Base-by-base conservation (phyloP, 2,888 invertebrate species). In the Limnephilus rhombicus region DNA sequence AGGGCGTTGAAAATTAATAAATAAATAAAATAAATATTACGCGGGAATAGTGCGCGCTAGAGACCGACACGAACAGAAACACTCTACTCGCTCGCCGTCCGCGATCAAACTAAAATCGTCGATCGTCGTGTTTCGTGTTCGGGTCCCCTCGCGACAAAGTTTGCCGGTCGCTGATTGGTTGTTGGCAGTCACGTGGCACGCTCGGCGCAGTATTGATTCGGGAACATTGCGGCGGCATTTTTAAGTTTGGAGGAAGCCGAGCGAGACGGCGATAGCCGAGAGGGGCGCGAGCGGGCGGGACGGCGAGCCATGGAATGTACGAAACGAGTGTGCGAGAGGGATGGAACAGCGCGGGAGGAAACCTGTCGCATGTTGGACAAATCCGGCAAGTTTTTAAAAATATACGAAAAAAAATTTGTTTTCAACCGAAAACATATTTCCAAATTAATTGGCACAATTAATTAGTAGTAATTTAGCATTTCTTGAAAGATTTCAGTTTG, bases 211-310 rank as follows among this genome's bases (percentile, higher is more conserved):
- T 97, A 97, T 97, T 97, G 97, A 97, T 97, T 97, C 97, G 97
- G 97, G 97, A 96, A 96, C 97, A 96, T 96, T 96, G 97, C 97
- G 97, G 97, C 97, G 97, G 97, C 97, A 97, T 97, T 97, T 97
- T 97, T 97, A 97, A 97, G 97, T 97, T 97, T 95, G 82, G 89
- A 80, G 49, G 94, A 94, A 94, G 94, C 85, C 45, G 92, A 92
- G 90, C 82, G 92, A 90, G 90, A 91, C 86, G 29, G 18, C 24
- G 7, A 85, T 91, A 91, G 83, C 37, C 29, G 41, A n/a, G 29
- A 24, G 5, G 68, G 11, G 95, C 95, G 94, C 94, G 93, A 80
- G 86, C 24, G 91, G 91, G 87, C 24, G 92, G 91, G 92, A 92
- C 29, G 31, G 91, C 81, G 49, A 92, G 91, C 45, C 31, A 87